Evolutionary conservation across 1,140 invertebrate species (phyloP).

Genomic region (Brachionus koreanus): DNA sequence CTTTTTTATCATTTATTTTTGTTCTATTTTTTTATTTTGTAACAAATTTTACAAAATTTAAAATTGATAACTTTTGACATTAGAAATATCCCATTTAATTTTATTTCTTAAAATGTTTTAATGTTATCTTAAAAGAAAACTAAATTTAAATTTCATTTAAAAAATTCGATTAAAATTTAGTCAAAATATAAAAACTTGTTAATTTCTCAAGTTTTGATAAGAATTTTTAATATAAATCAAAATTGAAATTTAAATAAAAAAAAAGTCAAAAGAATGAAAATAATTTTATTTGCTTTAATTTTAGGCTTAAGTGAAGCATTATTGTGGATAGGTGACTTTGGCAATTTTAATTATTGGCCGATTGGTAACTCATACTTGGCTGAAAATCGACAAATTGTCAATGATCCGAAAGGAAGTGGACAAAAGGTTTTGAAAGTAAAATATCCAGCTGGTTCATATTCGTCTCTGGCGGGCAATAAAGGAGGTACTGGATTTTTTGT

Average conservation of each 20-base stretch:
- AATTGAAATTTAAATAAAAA: neutral
- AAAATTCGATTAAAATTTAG: neutral
- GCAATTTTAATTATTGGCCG: neutral
- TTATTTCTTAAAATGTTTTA: too few species aligned
- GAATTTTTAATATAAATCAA: neutral
- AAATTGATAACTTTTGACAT: too few species aligned
- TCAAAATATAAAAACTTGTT: neutral
- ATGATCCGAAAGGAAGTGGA: constrained; percentile 22
- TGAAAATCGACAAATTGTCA: neutral
- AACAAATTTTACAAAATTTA: too few species aligned
- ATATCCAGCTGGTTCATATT: constrained; percentile 25
- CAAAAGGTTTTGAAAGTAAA: constrained; percentile 17
- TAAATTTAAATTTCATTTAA: too few species aligned
- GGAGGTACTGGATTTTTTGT: constrained; percentile 39
- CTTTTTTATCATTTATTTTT: too few species aligned
- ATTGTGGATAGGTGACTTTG: neutral
- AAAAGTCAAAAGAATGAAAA: neutral
- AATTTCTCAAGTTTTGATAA: neutral
- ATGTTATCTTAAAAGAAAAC: too few species aligned
- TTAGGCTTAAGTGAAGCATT: neutral
- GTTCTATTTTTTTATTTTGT: too few species aligned
- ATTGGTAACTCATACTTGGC: neutral
- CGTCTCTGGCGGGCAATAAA: neutral
- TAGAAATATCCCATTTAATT: too few species aligned
- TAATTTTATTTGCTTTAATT: neutral